A percentile compares a stretch with the other conserved stretches of the same genome.
phyloP scores from a whole-genome alignment of 2,888 invertebrate genomes.

The Mongoloraphidia duomilia region DNA sequence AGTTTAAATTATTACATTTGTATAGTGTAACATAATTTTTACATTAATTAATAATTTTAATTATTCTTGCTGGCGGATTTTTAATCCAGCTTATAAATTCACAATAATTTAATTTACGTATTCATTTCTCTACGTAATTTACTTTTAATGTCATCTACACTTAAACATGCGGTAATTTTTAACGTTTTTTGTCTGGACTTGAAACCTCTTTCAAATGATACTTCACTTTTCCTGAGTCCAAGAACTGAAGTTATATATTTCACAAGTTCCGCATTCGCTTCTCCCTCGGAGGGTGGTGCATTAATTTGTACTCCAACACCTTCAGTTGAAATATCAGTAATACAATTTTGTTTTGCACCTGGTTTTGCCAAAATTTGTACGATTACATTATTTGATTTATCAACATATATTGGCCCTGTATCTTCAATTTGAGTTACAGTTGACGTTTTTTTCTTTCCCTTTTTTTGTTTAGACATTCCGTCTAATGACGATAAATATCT shows the following conservation, averaged over 20 bases:
- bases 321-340: conserved; percentile 47
- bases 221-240: conserved; percentile 52
- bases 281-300: conserved; percentile 69
- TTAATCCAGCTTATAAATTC: not conserved
- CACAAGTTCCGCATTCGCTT: conserved; percentile 62
- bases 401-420: conserved; percentile 23
- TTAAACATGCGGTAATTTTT: conserved; percentile 31
- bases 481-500: no score
- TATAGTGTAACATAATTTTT: no score
- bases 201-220: conserved; percentile 47
- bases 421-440: no score
- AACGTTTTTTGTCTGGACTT: conserved; percentile 42
- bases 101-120: conserved; percentile 1
- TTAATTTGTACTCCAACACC: conserved; percentile 61
- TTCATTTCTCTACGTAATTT: conserved; percentile 29
- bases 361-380: conserved; percentile 59
- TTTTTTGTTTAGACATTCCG: no score
- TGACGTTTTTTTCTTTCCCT: no score
- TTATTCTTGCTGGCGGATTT: no score
- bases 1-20: no score
- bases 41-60: no score
- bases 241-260: conserved; percentile 56
- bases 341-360: conserved; percentile 53
- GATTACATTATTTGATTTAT: conserved; percentile 44
- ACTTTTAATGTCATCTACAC: conserved; percentile 30